phyloP scores from a whole-genome alignment of 53 echinoderm and acorn worm species.

The Holothuria leucospilota region DNA sequence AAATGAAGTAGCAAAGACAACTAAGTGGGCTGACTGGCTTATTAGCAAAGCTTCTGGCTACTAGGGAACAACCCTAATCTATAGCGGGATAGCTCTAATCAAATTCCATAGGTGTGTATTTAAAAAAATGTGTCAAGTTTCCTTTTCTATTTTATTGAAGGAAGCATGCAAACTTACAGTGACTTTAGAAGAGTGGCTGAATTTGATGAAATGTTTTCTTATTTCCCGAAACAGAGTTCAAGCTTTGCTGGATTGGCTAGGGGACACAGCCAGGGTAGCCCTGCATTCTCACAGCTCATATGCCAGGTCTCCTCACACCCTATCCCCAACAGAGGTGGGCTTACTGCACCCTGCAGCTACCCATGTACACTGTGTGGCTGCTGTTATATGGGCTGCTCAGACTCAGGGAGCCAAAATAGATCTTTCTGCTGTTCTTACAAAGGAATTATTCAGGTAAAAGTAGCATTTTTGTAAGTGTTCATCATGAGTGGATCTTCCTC shows the following conservation, averaged over 20 bases:
- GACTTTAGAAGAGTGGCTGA: too few species aligned
- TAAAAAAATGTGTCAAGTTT: too few species aligned
- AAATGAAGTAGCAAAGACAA: too few species aligned
- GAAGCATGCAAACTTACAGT: too few species aligned
- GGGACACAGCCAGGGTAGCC: constrained; percentile 95
- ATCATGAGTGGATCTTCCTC: background rate
- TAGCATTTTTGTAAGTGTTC: background rate
- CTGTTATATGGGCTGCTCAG: constrained; percentile 89
- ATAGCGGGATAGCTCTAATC: too few species aligned
- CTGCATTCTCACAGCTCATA: constrained; percentile 89
- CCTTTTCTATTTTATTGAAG: too few species aligned
- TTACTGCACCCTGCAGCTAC: constrained; percentile 85
- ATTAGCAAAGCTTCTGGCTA: too few species aligned
- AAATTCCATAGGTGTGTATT: too few species aligned
- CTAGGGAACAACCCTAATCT: too few species aligned
- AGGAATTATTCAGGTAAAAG: constrained; percentile 92
- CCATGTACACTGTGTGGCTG: constrained; percentile 89
- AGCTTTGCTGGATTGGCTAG: constrained; percentile 92
- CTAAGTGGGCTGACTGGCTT: too few species aligned
- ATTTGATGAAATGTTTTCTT: too few species aligned
- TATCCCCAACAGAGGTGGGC: constrained; percentile 88
- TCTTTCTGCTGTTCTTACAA: constrained; percentile 77
- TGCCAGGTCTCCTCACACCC: constrained; percentile 79
- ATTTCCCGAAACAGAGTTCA: constrained; percentile 66
- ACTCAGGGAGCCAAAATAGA: constrained; percentile 65